Evolutionary conservation across 2,797 vertebrate species (phyloP).

Genomic region (Muraenolepis orangiensis): DNA sequence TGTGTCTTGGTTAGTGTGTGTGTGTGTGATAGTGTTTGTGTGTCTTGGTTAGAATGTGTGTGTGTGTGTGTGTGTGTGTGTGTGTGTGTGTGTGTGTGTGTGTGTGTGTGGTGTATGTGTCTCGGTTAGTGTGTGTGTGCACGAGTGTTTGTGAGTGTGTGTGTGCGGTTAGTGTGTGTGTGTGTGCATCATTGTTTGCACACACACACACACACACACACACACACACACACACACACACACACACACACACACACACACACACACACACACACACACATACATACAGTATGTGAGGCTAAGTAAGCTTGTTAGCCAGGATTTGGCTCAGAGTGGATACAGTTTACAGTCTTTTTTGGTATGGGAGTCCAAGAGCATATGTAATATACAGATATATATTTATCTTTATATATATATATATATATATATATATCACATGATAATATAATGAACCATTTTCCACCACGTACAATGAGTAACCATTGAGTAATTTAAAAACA

Average conservation of each 20-base stretch:
- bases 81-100: slow-evolving; percentile 4
- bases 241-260: slow-evolving; percentile 3
- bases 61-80: slow-evolving; percentile 6
- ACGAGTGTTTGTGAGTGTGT: too few relatives aligned
- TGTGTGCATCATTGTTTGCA: slow-evolving; percentile 10
- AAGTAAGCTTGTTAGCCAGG: slow-evolving; percentile 61
- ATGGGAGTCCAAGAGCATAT: not conserved
- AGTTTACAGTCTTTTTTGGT: slow-evolving; percentile 11
- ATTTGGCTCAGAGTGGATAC: slow-evolving; percentile 48
- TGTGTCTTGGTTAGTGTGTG: slow-evolving; percentile 4
- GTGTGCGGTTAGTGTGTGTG: too few relatives aligned
- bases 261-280: slow-evolving; percentile 16
- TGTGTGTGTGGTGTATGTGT: slow-evolving; percentile 6
- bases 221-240: slow-evolving; percentile 19
- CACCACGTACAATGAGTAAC: not conserved
- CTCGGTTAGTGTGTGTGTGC: not conserved
- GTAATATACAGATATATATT: too few relatives aligned
- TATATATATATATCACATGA: too few relatives aligned
- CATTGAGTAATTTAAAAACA: not conserved
- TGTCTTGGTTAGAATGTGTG: too few relatives aligned
- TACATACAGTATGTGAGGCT: slow-evolving; percentile 25
- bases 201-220: slow-evolving; percentile 6
- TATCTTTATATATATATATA: not conserved
- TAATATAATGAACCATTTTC: not conserved
- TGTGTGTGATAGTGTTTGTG: too few relatives aligned